phyloP scores from a whole-genome alignment of 2,113 vertebrate species.

The Eretmochelys imbricata region DNA sequence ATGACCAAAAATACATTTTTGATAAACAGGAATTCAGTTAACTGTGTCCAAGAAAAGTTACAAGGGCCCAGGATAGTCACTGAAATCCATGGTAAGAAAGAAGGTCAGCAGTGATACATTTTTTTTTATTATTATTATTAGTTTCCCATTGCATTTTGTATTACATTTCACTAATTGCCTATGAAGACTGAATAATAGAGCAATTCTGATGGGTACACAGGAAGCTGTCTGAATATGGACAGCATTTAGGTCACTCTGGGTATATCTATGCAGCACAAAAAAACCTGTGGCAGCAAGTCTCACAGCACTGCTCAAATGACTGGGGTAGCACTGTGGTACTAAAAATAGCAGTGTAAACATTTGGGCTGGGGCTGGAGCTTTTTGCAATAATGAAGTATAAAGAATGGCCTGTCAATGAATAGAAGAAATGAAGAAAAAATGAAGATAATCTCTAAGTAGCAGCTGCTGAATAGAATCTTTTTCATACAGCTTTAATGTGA shows the following conservation, averaged over 20 bases:
- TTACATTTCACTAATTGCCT: background rate
- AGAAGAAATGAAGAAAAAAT: background rate
- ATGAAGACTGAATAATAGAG: background rate
- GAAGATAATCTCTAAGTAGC: background rate
- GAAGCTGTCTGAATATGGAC: background rate
- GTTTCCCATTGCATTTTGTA: no score
- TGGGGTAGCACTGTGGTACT: background rate
- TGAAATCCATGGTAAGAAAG: background rate
- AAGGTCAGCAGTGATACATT: background rate
- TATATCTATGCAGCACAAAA: background rate
- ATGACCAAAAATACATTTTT: background rate
- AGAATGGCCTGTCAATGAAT: background rate
- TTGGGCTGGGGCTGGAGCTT: background rate
- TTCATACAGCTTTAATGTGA: background rate
- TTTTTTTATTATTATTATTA: no score
- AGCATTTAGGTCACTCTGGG: fast-evolving
- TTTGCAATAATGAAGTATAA: background rate
- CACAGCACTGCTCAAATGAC: background rate
- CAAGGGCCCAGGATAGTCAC: background rate
- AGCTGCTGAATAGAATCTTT: background rate
- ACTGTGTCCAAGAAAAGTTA: conserved; percentile 41
- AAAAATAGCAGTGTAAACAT: background rate
- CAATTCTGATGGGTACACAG: fast-evolving
- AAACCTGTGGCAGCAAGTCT: background rate
- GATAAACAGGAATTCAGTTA: background rate